phyloP scores from a whole-genome alignment of 1,140 invertebrate species.

The Hyles euphorbiae region DNA sequence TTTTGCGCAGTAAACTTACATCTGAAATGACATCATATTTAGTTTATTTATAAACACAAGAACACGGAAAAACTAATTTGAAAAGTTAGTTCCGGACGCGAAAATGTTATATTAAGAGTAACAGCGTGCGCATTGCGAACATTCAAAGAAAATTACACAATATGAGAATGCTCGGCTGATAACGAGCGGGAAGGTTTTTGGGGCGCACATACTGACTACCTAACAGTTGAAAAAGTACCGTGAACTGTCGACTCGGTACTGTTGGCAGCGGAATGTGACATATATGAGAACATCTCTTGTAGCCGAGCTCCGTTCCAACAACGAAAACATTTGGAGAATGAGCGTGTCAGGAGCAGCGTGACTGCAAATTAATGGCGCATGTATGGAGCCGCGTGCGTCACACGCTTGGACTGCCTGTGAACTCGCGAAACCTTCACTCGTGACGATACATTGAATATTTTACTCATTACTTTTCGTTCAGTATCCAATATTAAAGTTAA shows the following conservation, averaged over 20 bases:
- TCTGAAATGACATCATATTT: no score
- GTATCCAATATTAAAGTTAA: no score
- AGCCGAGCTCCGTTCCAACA: constrained; percentile 27
- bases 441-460: no score
- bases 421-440: no score
- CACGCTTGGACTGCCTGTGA: no score
- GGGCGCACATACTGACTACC: constrained; percentile 14
- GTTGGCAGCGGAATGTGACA: constrained; percentile 26
- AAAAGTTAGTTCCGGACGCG: background rate
- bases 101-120: constrained; percentile 15
- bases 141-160: constrained; percentile 23
- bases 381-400: constrained; percentile 20
- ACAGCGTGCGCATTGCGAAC: constrained; percentile 15
- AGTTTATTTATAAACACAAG: no score
- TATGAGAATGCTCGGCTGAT: constrained; percentile 18
- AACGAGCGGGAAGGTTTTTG: constrained; percentile 25
- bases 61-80: no score
- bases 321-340: constrained; percentile 54
- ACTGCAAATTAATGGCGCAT: constrained; percentile 42
- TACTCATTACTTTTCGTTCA: no score
- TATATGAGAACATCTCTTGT: constrained; percentile 31
- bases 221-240: constrained; percentile 26
- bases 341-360: constrained; percentile 38
- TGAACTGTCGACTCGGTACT: constrained; percentile 15
- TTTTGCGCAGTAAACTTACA: no score